Conservation (phyloP, 2,888 invertebrate species). For the Drosophila planitibia region DNA sequence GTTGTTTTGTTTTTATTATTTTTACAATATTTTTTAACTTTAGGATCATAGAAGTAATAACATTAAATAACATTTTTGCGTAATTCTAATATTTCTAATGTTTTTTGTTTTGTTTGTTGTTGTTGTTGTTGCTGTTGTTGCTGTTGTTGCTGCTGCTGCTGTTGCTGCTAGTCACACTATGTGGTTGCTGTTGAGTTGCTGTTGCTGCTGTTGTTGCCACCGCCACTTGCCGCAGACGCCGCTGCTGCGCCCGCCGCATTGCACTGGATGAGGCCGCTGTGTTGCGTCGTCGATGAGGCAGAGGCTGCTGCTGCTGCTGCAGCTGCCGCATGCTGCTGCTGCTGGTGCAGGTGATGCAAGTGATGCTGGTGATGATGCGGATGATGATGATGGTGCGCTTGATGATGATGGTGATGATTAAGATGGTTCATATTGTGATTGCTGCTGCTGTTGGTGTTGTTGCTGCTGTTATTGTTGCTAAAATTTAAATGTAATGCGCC, state of each 20-base stretch:
- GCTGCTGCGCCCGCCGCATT: constrained; percentile 74
- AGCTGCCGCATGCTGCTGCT: constrained; percentile 34
- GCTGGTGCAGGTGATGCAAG: constrained; percentile 53
- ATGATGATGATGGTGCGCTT: constrained; percentile 64
- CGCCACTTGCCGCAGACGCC: constrained; percentile 14
- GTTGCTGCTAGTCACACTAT: constrained; percentile 78
- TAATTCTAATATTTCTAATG: constrained; percentile 79
- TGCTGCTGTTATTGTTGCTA: constrained; percentile 82
- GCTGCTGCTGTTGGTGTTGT: constrained; percentile 58
- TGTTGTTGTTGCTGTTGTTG: constrained; percentile 55
- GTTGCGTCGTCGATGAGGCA: constrained; percentile 53
- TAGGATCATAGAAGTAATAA: constrained; percentile 79
- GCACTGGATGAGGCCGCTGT: constrained; percentile 85
- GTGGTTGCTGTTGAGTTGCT: constrained; percentile 82
- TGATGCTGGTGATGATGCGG: constrained; percentile 68
- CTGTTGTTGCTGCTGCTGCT: constrained; percentile 59
- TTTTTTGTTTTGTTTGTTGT: constrained; percentile 60
- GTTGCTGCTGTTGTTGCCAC: constrained; percentile 60
- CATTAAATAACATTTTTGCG: constrained; percentile 82
- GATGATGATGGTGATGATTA: constrained; percentile 73
- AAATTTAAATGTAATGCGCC: constrained; percentile 83
- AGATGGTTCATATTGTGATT: constrained; percentile 38
- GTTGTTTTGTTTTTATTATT: constrained; percentile 62
- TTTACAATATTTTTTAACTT: constrained; percentile 81
- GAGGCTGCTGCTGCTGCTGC: constrained; percentile 37